Conservation (phyloP, 2,113 vertebrate genomes). For the Delphinapterus leucas region DNA sequence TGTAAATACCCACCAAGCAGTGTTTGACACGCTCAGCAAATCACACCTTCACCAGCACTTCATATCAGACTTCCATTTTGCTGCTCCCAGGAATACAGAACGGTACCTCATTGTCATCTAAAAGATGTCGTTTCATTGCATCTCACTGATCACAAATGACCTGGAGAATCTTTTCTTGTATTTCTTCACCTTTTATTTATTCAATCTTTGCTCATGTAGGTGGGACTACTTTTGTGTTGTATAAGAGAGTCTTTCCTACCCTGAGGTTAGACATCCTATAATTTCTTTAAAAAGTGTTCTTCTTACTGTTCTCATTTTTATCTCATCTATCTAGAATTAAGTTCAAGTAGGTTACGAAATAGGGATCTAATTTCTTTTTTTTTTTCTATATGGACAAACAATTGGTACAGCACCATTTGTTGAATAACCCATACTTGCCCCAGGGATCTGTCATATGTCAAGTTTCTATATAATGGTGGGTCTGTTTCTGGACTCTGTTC, state of each 20-base stretch:
- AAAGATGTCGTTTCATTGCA: not conserved
- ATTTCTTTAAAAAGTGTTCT: not conserved
- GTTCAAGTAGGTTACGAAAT: not conserved
- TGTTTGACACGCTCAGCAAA: not conserved
- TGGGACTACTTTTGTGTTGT: not conserved
- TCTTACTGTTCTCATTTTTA: not conserved
- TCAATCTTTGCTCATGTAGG: not conserved
- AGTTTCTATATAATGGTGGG: not conserved
- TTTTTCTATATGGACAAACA: not conserved
- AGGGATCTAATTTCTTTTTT: not conserved
- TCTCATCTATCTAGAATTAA: not conserved
- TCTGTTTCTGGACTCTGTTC: not conserved
- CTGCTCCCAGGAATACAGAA: not conserved
- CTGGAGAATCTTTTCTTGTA: not conserved
- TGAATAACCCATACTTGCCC: not conserved
- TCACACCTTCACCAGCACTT: not conserved
- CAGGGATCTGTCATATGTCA: not conserved
- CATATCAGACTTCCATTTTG: not conserved
- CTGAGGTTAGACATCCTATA: not conserved
- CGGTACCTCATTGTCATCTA: not conserved
- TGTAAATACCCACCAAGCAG: not conserved
- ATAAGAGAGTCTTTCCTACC: not conserved
- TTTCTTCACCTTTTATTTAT: not conserved
- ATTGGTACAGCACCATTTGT: not conserved
- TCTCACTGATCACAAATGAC: not conserved